Evolutionary conservation across 2,113 vertebrate genomes (phyloP), one percentile per base, ranked within the genome.

Genomic region (Ceyx margarethae): DNA sequence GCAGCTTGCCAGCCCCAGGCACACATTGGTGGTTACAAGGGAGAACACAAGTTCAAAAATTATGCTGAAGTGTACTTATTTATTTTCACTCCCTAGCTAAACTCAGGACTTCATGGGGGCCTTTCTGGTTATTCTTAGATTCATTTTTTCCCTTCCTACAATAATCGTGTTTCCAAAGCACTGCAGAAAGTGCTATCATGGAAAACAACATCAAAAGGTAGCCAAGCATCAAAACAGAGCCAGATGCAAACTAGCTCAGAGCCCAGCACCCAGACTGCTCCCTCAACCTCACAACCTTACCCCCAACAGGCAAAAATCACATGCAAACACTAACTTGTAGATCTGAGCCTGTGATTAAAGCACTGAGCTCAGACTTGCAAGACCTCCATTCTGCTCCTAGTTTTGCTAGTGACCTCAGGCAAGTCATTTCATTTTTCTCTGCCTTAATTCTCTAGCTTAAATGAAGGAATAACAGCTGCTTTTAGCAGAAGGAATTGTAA

Each of bases 391-490:
- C 81, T 82, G 42, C 29, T 93, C 67, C 54, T 31, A 28, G 15
- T 20, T 90, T 69, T 74, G 60, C 60, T 54, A n/a, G 3, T 66
- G 81, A 95, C 64, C 75, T 73, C 7, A 0, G 79, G 90, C 68
- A 9, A 88, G 46, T 45, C 1, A 88, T 83, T 83, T 83, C 7
- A 66, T 68, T 85, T 83, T 77, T 86, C 60, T 71, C 64, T 66
- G 67, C 61, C 66, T 91, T 90, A 74, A 78, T 74, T 88, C 65
- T 85, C 33, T 65, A 21, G 58, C 67, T 95, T 73, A 87, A 92
- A 87, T 19, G 67, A 69, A 87, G 51, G 46, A 80, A n/a, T n/a
- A 95, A 89, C 71, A 95, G 62, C 81, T 95, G 85, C 67, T 94
- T 84, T 92, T 73, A 91, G 82, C 89, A 94, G 71, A 69, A 89